A percentile compares a stretch with the other conserved stretches of the same genome.
Evolutionary conservation across 1,140 invertebrate species (phyloP).

Genomic region (Capitella teleta): DNA sequence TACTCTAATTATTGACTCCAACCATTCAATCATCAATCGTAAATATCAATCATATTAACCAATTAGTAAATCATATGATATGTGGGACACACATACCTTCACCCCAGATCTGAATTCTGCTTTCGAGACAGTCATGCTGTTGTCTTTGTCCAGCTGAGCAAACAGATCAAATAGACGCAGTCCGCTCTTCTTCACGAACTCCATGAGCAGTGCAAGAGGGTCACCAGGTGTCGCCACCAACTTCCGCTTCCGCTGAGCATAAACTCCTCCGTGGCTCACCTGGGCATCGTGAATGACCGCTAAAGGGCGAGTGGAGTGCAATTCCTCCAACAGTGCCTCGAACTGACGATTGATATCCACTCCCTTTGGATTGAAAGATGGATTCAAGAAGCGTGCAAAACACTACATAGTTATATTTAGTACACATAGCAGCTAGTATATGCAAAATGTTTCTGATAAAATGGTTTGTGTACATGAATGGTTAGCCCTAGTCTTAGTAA

Average conservation of each 20-base stretch:
- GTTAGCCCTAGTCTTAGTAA: no score
- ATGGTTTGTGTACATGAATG: no score
- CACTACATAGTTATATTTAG: no score
- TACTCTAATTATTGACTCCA: neutral
- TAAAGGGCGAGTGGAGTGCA: neutral
- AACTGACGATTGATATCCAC: neutral
- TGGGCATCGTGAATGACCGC: neutral
- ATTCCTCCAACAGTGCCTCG: neutral
- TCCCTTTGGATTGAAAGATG: no score
- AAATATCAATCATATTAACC: neutral
- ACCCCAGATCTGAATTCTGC: neutral
- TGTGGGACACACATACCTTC: neutral
- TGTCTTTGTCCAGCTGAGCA: constrained; percentile 1
- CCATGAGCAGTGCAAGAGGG: neutral
- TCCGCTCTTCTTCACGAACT: neutral
- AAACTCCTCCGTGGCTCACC: neutral
- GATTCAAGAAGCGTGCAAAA: no score
- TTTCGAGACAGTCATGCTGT: neutral
- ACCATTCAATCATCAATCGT: neutral
- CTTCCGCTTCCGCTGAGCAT: neutral
- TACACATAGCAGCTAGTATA: no score
- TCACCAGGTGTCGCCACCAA: neutral
- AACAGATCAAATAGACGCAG: neutral
- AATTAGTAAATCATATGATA: neutral
- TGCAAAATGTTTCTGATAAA: no score